Conservation (phyloP, 2,888 invertebrate species). For the Drosophila testacea region DNA sequence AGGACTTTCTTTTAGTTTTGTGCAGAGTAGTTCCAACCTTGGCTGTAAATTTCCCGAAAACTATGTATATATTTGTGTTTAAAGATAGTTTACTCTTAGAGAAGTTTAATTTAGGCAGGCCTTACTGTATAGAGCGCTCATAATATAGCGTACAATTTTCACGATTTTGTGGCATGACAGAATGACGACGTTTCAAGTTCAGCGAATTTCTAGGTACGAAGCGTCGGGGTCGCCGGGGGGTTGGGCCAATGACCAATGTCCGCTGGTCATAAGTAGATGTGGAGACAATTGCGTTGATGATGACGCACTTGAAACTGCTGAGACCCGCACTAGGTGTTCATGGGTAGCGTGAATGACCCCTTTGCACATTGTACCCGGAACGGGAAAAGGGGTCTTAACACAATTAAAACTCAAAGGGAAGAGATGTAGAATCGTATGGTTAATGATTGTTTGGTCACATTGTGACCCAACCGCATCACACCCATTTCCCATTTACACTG, state of each 20-base stretch:
- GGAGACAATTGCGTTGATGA: constrained; percentile 68
- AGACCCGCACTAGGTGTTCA: constrained; percentile 35
- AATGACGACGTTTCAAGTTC: constrained; percentile 70
- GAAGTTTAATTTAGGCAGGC: background rate
- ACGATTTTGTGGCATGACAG: constrained; percentile 65
- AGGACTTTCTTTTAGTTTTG: too few relatives aligned
- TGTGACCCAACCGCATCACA: constrained; percentile 6
- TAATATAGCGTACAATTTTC: constrained; percentile 44
- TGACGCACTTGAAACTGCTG: constrained; percentile 63
- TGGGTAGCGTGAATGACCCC: constrained; percentile 49
- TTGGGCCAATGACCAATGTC: constrained; percentile 66
- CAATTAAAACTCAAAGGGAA: constrained; percentile 42
- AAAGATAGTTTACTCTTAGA: background rate
- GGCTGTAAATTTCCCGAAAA: too few relatives aligned
- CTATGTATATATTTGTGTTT: too few relatives aligned
- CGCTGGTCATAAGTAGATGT: constrained; percentile 28
- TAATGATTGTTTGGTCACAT: constrained; percentile 45
- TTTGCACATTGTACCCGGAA: constrained; percentile 19
- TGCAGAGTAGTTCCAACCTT: too few relatives aligned
- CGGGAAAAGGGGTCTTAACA: constrained; percentile 15
- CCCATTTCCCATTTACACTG: constrained; percentile 1
- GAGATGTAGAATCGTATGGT: constrained; percentile 10
- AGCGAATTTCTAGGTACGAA: constrained; percentile 45
- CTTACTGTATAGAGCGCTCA: constrained; percentile 19
- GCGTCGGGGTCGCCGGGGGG: background rate